phyloP scores from a whole-genome alignment of 92 coral and sea anemone genomes.

The Umimayanthus kanabou region DNA sequence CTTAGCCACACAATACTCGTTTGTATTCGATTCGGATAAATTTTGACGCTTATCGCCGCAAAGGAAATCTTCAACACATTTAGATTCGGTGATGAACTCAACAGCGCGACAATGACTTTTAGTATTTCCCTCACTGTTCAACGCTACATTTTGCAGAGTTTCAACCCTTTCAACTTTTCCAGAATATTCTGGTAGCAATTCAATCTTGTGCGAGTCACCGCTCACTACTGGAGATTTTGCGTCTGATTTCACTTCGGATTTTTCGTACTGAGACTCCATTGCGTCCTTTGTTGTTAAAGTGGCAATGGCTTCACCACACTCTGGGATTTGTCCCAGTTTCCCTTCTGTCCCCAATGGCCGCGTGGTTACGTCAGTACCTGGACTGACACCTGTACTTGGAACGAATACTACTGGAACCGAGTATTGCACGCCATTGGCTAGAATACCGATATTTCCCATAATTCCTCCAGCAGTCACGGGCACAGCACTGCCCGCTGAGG shows the following conservation, averaged over 20 bases:
- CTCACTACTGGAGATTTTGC: neutral
- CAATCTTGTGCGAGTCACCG: neutral
- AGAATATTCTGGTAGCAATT: neutral
- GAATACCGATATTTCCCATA: conserved; percentile 43
- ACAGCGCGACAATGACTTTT: neutral
- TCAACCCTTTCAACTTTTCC: neutral
- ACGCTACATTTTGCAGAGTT: neutral
- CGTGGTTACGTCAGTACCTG: neutral
- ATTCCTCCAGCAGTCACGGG: conserved; percentile 31
- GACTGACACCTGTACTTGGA: neutral
- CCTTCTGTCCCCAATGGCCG: neutral
- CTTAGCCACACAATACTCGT: neutral
- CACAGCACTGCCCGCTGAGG: conserved; percentile 44
- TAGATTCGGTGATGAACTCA: neutral
- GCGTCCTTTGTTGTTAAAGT: neutral
- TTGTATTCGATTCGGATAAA: neutral
- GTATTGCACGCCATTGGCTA: conserved; percentile 34
- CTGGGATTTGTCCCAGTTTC: neutral
- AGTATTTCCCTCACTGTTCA: neutral
- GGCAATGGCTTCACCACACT: neutral
- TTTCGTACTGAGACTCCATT: neutral
- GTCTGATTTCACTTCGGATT: neutral
- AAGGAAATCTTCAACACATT: neutral
- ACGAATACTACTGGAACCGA: conserved; percentile 49
- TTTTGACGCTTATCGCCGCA: neutral